A percentile compares a stretch with the other conserved stretches of the same genome.
phyloP scores from a whole-genome alignment of 2,113 vertebrate genomes.

The Tragelaphus strepsiceros region DNA sequence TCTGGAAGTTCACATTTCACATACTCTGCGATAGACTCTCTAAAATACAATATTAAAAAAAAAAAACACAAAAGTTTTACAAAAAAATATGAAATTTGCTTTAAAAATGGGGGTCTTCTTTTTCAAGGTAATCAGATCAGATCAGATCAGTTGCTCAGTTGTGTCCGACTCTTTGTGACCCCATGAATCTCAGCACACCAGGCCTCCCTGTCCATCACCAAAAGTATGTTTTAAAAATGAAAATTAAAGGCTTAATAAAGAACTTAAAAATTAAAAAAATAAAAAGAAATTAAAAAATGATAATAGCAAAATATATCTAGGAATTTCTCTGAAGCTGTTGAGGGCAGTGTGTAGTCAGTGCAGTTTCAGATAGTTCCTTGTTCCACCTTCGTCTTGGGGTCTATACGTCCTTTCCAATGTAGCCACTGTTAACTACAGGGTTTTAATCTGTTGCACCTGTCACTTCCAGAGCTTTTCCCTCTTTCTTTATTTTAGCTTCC shows the following conservation, averaged over 20 bases:
- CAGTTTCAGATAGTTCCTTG: background rate
- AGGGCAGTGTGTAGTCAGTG: background rate
- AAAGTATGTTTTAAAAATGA: background rate
- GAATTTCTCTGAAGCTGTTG: background rate
- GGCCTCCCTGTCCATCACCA: no score
- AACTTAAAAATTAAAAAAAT: background rate
- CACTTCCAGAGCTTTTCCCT: fast-evolving
- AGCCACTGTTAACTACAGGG: background rate
- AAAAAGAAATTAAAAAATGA: background rate
- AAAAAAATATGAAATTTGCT: background rate
- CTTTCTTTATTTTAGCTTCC: background rate
- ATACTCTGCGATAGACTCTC: background rate
- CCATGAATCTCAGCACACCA: no score
- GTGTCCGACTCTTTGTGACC: no score
- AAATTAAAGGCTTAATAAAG: background rate
- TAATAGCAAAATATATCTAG: background rate
- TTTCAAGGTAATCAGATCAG: background rate
- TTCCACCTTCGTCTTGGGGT: background rate
- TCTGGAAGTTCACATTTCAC: no score
- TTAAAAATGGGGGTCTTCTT: background rate
- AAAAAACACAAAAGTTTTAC: background rate
- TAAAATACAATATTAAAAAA: background rate
- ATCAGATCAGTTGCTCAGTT: no score
- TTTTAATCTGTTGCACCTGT: background rate
- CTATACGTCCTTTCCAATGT: background rate